These are phyloP conservation scores for Rotaria magnacalcarata DNA, from an alignment of 2,888 invertebrate genomes.

Conservation along the genomic window DNA sequence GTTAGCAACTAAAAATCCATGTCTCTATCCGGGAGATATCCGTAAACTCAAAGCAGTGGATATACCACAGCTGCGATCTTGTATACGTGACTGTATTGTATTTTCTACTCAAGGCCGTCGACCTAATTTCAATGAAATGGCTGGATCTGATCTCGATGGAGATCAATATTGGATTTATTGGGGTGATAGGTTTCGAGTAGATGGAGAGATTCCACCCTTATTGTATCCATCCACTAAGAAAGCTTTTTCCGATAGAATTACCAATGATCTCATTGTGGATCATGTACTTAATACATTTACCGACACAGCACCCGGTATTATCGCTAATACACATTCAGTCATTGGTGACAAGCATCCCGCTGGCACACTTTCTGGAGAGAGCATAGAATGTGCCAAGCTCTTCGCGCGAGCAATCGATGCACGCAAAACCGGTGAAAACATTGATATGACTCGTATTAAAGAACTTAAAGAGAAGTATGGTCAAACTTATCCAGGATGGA, in stretches of 20 bases:
- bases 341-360: neutral
- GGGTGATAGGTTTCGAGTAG: neutral
- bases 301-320: neutral
- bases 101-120: neutral
- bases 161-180: neutral
- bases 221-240: neutral
- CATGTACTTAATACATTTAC: constrained; percentile 6
- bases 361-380: neutral
- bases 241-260: neutral
- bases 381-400: neutral
- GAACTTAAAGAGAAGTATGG: neutral
- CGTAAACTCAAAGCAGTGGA: neutral
- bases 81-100: neutral
- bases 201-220: neutral
- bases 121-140: neutral
- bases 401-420: neutral
- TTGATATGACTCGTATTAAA: neutral
- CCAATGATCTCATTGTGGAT: neutral
- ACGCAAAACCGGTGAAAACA: neutral
- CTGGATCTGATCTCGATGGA: neutral
- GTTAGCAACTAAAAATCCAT: neutral
- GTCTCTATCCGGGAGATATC: neutral
- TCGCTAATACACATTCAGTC: neutral
- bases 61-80: neutral
- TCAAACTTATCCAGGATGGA: neutral